Base-by-base conservation (phyloP, 2,888 invertebrate genomes). In the Nomada ruficornis region DNA sequence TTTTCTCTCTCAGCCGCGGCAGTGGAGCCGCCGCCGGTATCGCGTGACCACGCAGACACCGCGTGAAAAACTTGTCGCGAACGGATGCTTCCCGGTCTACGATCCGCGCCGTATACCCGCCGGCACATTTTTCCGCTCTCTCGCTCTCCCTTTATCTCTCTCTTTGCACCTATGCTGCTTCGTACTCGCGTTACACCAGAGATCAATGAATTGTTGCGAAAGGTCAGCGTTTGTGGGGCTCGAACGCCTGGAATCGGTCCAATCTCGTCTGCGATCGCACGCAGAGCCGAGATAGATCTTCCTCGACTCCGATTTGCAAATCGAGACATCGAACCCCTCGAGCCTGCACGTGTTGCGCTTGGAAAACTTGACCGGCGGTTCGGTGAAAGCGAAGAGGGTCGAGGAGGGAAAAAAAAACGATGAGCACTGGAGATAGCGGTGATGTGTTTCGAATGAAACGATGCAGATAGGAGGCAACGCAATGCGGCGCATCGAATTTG, bases 161-260 rank as follows among this genome's bases (percentile, higher is more conserved):
- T 52, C 47, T 29, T 47, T 47, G 13, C 15, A 47, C 15, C 47
- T 47, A 47, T 47, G 11, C 67, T 18, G 29, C 65, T 59, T 69
- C 42, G 44, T 44, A 42, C 57, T 62, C 26, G 9, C 2, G 69
- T 89, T 89, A 85, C 85, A 72, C 84, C 83, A 85, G 79, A 70
- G 89, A 91, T 86, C 88, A 89, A 89, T 83, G 86, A 83, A 90
- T 82, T 80, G 69, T 91, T 90, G 84, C 84, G 70, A 86, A 87
- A 89, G 60, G 13, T 59, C n/a, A 26, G 13, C 62, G 54, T 72
- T n/a, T 65, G 67, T 69, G 57, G 60, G 13, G 55, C 23, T n/a
- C n/a, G n/a, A 55, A 2, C 26, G 36, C 1, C 54, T 13, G 9
- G 2, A 57, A 7, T 73, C 26, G 69, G 29, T 63, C 10, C n/a